Percentiles rank a stretch among this genome's conserved stretches.
Evolutionary conservation across 92 coral and sea anemone genomes (phyloP).

Genomic region (Hydrozoanthus gracilis): DNA sequence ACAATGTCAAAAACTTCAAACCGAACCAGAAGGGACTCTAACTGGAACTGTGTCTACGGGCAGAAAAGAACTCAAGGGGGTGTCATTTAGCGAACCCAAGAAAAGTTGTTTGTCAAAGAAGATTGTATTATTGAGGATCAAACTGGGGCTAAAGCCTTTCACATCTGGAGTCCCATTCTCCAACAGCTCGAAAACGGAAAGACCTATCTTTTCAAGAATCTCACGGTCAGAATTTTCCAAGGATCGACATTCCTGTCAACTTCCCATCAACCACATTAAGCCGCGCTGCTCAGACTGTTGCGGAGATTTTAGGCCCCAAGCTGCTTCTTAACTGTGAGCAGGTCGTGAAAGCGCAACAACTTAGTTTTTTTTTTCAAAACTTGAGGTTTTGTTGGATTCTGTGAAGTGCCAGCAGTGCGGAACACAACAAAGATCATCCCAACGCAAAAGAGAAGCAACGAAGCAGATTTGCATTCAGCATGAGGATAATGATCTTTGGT

Average conservation of each 20-base stretch:
- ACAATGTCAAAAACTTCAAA: slow-evolving; percentile 29
- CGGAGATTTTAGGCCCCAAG: slow-evolving; percentile 2
- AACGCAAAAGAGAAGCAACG: slow-evolving; percentile 42
- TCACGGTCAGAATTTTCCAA: slow-evolving; percentile 63
- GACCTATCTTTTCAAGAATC: slow-evolving; percentile 61
- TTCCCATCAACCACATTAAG: too few relatives aligned
- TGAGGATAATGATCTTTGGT: slow-evolving; percentile 28
- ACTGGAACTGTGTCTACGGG: slow-evolving; percentile 62
- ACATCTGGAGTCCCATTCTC: slow-evolving; percentile 64
- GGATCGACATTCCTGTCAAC: slow-evolving; percentile 61
- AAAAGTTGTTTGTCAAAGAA: slow-evolving; percentile 64
- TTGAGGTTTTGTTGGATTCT: slow-evolving; percentile 25
- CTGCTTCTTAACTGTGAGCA: slow-evolving; percentile 31
- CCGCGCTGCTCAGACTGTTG: slow-evolving; percentile 13
- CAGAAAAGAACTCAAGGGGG: slow-evolving; percentile 56
- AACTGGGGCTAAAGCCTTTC: slow-evolving; percentile 63
- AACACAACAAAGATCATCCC: slow-evolving; percentile 27
- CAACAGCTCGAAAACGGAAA: slow-evolving; percentile 51
- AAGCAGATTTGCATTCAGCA: slow-evolving; percentile 21
- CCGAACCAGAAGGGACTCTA: slow-evolving; percentile 73
- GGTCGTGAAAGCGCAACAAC: slow-evolving; percentile 22
- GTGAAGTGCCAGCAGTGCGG: slow-evolving; percentile 34
- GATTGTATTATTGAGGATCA: slow-evolving; percentile 74
- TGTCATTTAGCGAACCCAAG: slow-evolving; percentile 47
- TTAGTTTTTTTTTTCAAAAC: slow-evolving; percentile 33